phyloP scores from a whole-genome alignment of 2,888 invertebrate genomes.

The Eremobia ochroleuca region DNA sequence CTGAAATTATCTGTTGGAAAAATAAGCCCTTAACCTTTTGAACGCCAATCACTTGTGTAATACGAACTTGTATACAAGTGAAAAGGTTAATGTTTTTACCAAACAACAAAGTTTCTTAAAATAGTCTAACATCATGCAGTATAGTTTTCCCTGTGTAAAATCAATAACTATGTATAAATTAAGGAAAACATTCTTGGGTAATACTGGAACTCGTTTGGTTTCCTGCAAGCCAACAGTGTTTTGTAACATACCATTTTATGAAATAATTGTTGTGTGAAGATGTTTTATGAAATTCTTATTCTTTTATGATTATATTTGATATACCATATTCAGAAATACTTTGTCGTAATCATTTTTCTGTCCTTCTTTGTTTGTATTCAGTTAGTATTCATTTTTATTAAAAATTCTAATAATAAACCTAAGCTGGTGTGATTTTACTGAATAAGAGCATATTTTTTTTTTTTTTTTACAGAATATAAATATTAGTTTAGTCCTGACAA shows the following conservation, averaged over 20 bases:
- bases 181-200: slow-evolving; percentile 31
- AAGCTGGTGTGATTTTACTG: too few relatives aligned
- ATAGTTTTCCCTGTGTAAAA: slow-evolving; percentile 19
- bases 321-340: not conserved
- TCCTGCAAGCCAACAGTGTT: slow-evolving; percentile 2
- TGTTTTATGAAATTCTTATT: not conserved
- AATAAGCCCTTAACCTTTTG: too few relatives aligned
- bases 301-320: not conserved
- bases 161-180: not conserved
- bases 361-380: too few relatives aligned
- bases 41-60: too few relatives aligned
- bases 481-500: too few relatives aligned
- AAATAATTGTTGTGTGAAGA: not conserved
- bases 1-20: too few relatives aligned
- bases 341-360: too few relatives aligned
- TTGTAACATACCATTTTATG: not conserved
- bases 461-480: too few relatives aligned
- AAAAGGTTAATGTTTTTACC: slow-evolving; percentile 19
- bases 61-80: too few relatives aligned
- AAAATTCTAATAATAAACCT: too few relatives aligned
- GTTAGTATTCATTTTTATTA: too few relatives aligned
- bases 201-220: slow-evolving; percentile 13
- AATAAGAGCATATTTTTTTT: too few relatives aligned
- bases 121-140: not conserved
- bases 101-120: slow-evolving; percentile 6